Evolutionary conservation across 1,140 invertebrate species (phyloP).

Genomic region (Theocolax elegans): DNA sequence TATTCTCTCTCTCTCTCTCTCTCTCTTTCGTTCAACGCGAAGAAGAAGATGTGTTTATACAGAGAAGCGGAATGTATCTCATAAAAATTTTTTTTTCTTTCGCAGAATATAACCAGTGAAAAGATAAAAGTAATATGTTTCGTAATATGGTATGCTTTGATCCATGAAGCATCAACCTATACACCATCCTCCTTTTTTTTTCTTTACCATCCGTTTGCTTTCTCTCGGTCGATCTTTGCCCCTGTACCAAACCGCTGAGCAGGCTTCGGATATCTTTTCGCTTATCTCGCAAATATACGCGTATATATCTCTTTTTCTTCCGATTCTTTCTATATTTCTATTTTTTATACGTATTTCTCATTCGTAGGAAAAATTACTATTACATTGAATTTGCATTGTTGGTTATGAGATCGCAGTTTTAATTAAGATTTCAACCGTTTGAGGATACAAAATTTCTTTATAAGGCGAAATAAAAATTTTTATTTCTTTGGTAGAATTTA

Average conservation of each 20-base stretch:
- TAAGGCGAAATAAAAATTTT: too few relatives aligned
- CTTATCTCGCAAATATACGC: slow-evolving; percentile 6
- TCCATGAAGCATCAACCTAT: slow-evolving; percentile 8
- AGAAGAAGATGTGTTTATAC: too few relatives aligned
- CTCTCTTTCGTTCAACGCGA: too few relatives aligned
- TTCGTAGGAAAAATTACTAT: too few relatives aligned
- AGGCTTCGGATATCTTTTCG: slow-evolving; percentile 6
- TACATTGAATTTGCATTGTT: too few relatives aligned
- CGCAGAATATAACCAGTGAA: slow-evolving; percentile 17
- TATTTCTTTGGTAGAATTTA: too few relatives aligned
- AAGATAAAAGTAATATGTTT: slow-evolving; percentile 51
- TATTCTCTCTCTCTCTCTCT: too few relatives aligned
- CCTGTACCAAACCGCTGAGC: background rate
- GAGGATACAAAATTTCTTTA: too few relatives aligned
- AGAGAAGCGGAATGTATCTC: background rate
- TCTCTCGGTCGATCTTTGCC: background rate
- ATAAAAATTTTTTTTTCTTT: slow-evolving; percentile 18
- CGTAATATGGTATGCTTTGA: slow-evolving; percentile 38
- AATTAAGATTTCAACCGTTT: too few relatives aligned
- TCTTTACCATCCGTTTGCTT: background rate
- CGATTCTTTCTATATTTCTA: background rate
- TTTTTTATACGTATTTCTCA: too few relatives aligned
- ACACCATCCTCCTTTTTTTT: background rate
- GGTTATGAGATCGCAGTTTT: too few relatives aligned
- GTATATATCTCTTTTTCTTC: background rate